Base-by-base conservation (phyloP, 1,140 invertebrate species). In the Cydia pomonella region DNA sequence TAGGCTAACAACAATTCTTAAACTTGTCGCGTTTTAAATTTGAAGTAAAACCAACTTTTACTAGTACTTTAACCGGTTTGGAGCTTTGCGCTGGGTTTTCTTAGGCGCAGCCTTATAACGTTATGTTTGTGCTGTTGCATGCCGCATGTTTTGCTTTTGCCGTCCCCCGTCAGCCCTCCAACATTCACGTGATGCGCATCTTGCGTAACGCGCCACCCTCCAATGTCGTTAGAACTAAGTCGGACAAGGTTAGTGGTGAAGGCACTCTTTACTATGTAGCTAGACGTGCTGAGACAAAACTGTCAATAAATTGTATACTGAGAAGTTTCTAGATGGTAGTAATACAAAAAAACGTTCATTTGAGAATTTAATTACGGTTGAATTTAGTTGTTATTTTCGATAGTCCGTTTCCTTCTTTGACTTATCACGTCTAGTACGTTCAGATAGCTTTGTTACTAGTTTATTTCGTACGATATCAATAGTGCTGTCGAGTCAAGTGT, bases 191-290 rank as follows among this genome's bases (percentile, higher is more conserved):
- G 84, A 95, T 97, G 93, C 94, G 96, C 88, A 94, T 95, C 82
- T 94, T 97, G 76, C 95, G 96, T 88, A 95, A 96, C 94, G 96
- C 96, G 72, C 96, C 96, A 80, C 97, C 97, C 25, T 97, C 97
- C 82, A 95, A 97, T 94, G 90, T 96, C 89, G 95, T 95, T 90
- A 97, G 96, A 95, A 97, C 95, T 84, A 97, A 97, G 93, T 97
- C 97, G 7, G 96, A 96, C 84, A 97, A 98, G 97, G 97, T 97
- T 94, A 94, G 92, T 92, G 77, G 16, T 53, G 71, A 74, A 47
- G 33, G 23, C 21, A 38, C 38, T 23, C 16, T 44, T 44, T 44
- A 44, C 41, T 44, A 13, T 44, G 33, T 53, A 18, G 50, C 5
- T 21, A n/a, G 16, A 13, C 41, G 41, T 44, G 41, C 41, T 44